A percentile compares a stretch with the other conserved stretches of the same genome.
Conservation (phyloP, 2,797 vertebrate species). For the Paedocypris micromegethes region DNA sequence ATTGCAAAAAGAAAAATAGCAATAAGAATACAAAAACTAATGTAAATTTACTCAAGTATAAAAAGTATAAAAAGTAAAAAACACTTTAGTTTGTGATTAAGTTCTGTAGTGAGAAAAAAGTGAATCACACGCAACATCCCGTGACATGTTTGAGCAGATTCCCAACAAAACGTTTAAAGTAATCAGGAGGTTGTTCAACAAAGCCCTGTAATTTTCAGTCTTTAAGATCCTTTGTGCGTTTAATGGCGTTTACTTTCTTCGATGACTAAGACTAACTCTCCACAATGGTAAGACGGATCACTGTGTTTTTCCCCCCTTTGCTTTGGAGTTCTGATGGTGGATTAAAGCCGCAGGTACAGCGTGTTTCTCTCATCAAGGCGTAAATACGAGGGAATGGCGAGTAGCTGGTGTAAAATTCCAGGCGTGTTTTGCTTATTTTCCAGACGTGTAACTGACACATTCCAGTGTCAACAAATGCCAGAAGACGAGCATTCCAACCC, state of each 20-base stretch:
- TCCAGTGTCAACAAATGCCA: slow-evolving; percentile 1
- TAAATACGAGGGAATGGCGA: not conserved
- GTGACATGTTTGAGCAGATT: not conserved
- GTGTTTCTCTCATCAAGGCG: not conserved
- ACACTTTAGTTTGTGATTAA: not conserved
- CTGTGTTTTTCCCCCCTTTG: not conserved
- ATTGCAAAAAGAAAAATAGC: no score
- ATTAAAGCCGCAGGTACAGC: not conserved
- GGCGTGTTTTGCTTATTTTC: not conserved
- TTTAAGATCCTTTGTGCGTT: not conserved
- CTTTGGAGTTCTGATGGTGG: not conserved
- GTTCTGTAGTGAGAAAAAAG: not conserved
- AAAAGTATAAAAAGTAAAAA: no score
- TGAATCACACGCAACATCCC: not conserved
- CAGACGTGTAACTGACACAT: not conserved
- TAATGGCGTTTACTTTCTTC: not conserved
- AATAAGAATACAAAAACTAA: no score
- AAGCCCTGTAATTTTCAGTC: not conserved
- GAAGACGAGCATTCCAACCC: not conserved
- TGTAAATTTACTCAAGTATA: no score
- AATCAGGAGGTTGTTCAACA: slow-evolving; percentile 1
- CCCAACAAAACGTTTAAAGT: not conserved
- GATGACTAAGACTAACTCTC: not conserved
- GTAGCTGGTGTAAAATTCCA: not conserved
- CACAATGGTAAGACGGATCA: not conserved